Base-by-base conservation (phyloP, 1,140 invertebrate genomes). In the Hirudo medicinalis region DNA sequence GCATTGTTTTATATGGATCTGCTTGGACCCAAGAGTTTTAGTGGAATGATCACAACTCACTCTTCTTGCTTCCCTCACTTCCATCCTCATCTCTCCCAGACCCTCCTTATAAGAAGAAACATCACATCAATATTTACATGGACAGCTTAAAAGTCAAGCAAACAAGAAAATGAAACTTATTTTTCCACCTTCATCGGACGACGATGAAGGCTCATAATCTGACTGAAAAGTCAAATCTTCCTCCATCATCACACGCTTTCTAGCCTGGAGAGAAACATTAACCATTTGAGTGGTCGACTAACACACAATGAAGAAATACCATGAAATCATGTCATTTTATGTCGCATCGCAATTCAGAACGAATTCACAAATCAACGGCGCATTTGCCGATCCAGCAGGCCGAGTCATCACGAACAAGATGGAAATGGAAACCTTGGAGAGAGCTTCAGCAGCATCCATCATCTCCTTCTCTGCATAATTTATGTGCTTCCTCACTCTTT, bases 381-480 rank as follows among this genome's bases (percentile, higher is more conserved):
- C 32, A 63, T 63, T 19, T 19, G 0, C 32, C 4, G 15, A 8
- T 63, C 60, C 25, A 63, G 9, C 2, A 27, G n/a, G 8, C 55
- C 13, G 3, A 20, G 3, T 1, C 0, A 15, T 13, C 60, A 27
- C 13, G 60, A 63, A 63, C 19, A 63, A 20, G 32, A 27, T 13
- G 32, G 0, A 63, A 15, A 27, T 4, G 8, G 8, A 1, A 63
- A 54, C 69, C 53, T 70, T 70, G 29, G 69, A 70, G 11, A 70
- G 69, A 53, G 69, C 69, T 25, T 71, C 54, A 15, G 70, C 70
- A 32, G 57, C 54, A 20, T 71, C 73, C n/a, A 91, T 91, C 66
- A 92, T 91, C 13, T 89, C 88, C 69, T 92, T 91, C 79, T 97
- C 94, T 75, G 94, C 97, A 79, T 97, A 97, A 81, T 97, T 97